Evolutionary conservation across 2,797 vertebrate species (phyloP).

Genomic region (Pangasius mekongensis): DNA sequence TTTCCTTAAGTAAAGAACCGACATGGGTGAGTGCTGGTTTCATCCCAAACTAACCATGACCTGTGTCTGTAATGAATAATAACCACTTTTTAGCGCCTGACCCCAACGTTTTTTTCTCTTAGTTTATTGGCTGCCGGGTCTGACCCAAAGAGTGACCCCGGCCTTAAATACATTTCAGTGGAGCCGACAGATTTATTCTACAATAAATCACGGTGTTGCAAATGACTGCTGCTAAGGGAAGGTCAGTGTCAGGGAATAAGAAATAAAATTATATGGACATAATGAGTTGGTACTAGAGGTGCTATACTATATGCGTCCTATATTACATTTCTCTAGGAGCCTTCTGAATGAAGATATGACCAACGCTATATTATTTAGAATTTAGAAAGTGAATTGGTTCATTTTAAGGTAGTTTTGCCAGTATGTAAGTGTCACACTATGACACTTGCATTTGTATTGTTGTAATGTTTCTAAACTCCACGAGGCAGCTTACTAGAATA

Average conservation of each 20-base stretch:
- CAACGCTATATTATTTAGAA: background rate
- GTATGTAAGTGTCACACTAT: background rate
- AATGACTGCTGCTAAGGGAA: constrained; percentile 67
- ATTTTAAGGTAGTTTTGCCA: background rate
- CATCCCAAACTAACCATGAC: constrained; percentile 17
- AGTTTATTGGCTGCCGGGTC: constrained; percentile 76
- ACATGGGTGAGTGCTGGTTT: background rate
- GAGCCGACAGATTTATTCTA: constrained; percentile 76
- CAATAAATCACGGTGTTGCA: constrained; percentile 76
- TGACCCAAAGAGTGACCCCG: constrained; percentile 72
- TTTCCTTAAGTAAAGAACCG: background rate
- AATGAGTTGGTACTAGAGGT: constrained; percentile 24
- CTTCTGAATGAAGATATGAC: background rate
- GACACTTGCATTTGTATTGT: background rate
- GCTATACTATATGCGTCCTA: background rate
- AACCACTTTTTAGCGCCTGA: constrained; percentile 54
- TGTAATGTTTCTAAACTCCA: too few relatives aligned
- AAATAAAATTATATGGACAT: constrained; percentile 67
- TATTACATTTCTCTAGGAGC: background rate
- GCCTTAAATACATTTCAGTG: constrained; percentile 74
- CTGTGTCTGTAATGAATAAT: constrained; percentile 37
- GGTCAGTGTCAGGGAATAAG: constrained; percentile 71
- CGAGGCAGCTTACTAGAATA: background rate
- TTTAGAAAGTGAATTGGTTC: background rate
- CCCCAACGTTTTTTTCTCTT: constrained; percentile 49